These are phyloP conservation scores for Pentalonia nigronervosa DNA, from an alignment of 1,140 invertebrate species.

Conservation along the genomic window DNA sequence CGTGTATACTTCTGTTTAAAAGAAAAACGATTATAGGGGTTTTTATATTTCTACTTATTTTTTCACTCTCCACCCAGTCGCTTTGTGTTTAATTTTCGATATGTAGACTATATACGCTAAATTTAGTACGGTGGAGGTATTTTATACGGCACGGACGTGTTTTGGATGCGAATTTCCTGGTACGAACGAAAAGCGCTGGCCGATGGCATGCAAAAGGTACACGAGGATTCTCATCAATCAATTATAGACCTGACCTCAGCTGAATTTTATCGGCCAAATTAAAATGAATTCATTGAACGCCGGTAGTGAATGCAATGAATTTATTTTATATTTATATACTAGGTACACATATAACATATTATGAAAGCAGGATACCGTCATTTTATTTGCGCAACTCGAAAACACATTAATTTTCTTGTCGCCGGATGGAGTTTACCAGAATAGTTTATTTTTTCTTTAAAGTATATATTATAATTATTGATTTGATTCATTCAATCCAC, in stretches of 20 bases:
- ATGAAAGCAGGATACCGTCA: background rate
- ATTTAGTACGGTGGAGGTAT: background rate
- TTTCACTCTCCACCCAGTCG: no score
- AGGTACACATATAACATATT: background rate
- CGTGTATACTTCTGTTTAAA: background rate
- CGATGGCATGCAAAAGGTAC: background rate
- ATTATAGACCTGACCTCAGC: background rate
- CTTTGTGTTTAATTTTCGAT: constrained; percentile 17
- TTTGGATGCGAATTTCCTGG: background rate
- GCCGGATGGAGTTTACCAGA: background rate
- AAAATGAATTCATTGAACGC: constrained; percentile 12
- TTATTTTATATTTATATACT: constrained; percentile 3
- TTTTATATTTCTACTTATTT: constrained; percentile 13
- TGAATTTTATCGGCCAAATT: constrained; percentile 45
- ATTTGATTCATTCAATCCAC: background rate
- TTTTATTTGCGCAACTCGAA: background rate
- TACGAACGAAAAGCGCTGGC: background rate
- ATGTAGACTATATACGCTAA: background rate
- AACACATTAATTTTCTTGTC: background rate
- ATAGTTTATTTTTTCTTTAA: background rate
- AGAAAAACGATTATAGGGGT: constrained; percentile 43
- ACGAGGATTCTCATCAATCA: constrained; percentile 24
- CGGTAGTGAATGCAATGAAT: background rate
- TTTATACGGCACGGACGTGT: constrained; percentile 39
- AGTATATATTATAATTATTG: background rate